Evolutionary conservation across 2,113 vertebrate genomes (phyloP).

Genomic region (Symphodus melops): DNA sequence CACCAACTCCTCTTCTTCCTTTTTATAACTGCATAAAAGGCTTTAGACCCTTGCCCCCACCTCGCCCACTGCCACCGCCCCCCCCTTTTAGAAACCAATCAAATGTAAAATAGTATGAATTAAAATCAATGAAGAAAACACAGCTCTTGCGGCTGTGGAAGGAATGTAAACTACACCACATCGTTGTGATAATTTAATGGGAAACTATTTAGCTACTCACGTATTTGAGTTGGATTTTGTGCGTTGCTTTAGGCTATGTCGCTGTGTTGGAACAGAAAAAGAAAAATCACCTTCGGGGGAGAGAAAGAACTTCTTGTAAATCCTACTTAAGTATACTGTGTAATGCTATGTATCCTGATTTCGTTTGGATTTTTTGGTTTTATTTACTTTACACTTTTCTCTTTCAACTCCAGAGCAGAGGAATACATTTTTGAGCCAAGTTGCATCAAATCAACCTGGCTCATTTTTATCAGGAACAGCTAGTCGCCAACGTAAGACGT

Average conservation of each 20-base stretch:
- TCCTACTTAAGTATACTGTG: constrained; percentile 68
- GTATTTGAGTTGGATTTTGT: constrained; percentile 63
- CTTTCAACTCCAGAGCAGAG: constrained; percentile 38
- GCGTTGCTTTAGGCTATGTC: constrained; percentile 64
- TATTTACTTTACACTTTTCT: constrained; percentile 6
- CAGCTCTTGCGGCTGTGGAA: constrained; percentile 57
- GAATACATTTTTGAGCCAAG: constrained; percentile 37
- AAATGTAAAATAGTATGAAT: constrained; percentile 68
- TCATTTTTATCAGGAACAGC: constrained; percentile 44
- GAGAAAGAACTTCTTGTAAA: constrained; percentile 63
- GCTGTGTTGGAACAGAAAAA: constrained; percentile 62
- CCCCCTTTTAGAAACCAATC: constrained; percentile 55
- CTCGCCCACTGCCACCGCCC: constrained; percentile 19
- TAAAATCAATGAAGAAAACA: constrained; percentile 59
- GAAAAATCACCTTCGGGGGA: constrained; percentile 30
- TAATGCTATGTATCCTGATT: constrained; percentile 61
- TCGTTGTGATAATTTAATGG: constrained; percentile 77
- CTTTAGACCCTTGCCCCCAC: constrained; percentile 61
- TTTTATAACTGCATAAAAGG: constrained; percentile 71
- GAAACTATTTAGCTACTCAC: constrained; percentile 71
- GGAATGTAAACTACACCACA: constrained; percentile 82
- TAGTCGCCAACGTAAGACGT: not conserved
- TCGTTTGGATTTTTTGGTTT: constrained; percentile 26
- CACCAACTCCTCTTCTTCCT: constrained; percentile 46
- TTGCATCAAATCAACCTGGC: constrained; percentile 53